These are phyloP conservation scores for Sphaeridia pumilis DNA, from an alignment of 2,888 invertebrate genomes.

Conservation along the genomic window DNA sequence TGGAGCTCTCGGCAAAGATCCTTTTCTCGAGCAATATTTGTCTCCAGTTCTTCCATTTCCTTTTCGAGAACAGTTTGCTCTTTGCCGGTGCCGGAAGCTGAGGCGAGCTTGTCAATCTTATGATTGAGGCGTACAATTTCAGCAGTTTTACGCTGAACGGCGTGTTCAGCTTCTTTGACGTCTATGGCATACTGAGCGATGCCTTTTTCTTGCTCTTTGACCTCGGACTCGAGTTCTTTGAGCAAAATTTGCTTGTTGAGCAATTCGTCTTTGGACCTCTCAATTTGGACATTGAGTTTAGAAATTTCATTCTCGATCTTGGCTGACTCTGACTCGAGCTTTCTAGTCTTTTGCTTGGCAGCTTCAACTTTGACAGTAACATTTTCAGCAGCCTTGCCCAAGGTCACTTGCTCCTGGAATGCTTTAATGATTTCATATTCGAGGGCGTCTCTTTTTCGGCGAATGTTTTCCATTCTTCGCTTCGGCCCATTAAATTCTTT, in stretches of 20 bases:
- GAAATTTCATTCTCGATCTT: constrained; percentile 34
- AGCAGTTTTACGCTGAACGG: constrained; percentile 45
- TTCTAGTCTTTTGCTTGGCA: constrained; percentile 45
- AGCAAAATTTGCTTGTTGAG: constrained; percentile 37
- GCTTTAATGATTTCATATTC: constrained; percentile 54
- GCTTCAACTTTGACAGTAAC: constrained; percentile 41
- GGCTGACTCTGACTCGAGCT: constrained; percentile 43
- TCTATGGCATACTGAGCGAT: constrained; percentile 37
- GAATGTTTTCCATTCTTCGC: constrained; percentile 43
- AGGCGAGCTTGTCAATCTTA: constrained; percentile 45
- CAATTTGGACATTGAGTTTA: constrained; percentile 43
- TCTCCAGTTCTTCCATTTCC: constrained; percentile 54
- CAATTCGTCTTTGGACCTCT: constrained; percentile 44
- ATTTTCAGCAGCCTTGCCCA: constrained; percentile 52
- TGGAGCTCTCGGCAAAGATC: constrained; percentile 54
- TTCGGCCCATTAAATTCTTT: constrained; percentile 27
- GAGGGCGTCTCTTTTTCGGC: constrained; percentile 46
- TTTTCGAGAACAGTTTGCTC: constrained; percentile 45
- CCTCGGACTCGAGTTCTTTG: constrained; percentile 40
- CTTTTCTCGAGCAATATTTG: constrained; percentile 50
- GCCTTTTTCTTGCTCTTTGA: constrained; percentile 40
- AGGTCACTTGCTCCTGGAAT: constrained; percentile 55
- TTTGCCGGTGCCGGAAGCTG: constrained; percentile 44
- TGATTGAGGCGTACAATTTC: constrained; percentile 45
- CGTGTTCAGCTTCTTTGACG: constrained; percentile 42